A percentile compares a stretch with the other conserved stretches of the same genome.
phyloP scores from a whole-genome alignment of 2,888 invertebrate genomes.

The Saturnia pavonia region DNA sequence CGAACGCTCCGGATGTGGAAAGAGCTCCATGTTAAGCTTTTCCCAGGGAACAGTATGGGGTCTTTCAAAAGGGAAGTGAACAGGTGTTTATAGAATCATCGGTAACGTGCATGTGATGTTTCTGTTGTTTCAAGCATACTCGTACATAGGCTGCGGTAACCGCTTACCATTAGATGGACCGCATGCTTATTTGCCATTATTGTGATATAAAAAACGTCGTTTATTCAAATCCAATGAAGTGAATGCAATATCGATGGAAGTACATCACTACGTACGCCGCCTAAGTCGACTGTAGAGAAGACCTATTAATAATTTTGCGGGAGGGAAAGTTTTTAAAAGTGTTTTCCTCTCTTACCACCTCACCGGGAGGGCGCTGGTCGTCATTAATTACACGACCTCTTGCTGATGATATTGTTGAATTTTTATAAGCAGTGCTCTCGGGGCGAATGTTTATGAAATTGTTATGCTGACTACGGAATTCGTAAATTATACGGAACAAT shows the following conservation, averaged over 20 bases:
- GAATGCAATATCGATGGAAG: constrained; percentile 16
- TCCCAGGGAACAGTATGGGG: too few relatives aligned
- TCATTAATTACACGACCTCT: constrained; percentile 70
- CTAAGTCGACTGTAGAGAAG: constrained; percentile 45
- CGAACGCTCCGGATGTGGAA: too few relatives aligned
- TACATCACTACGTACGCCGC: constrained; percentile 43
- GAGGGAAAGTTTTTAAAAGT: constrained; percentile 76
- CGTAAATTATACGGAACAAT: constrained; percentile 13
- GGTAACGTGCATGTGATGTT: too few relatives aligned
- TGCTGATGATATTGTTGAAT: constrained; percentile 70
- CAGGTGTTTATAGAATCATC: too few relatives aligned
- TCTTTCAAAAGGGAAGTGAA: too few relatives aligned
- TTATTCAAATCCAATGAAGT: not conserved
- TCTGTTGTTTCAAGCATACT: too few relatives aligned
- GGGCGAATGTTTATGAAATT: constrained; percentile 41
- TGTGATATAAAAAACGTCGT: too few relatives aligned
- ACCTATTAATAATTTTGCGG: constrained; percentile 79
- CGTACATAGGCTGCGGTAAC: too few relatives aligned
- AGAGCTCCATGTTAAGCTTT: too few relatives aligned
- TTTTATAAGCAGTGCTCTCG: constrained; percentile 51
- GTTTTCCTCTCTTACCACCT: constrained; percentile 60
- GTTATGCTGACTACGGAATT: constrained; percentile 30
- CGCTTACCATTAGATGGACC: too few relatives aligned
- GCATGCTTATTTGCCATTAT: too few relatives aligned
- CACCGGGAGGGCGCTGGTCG: constrained; percentile 41